phyloP scores from a whole-genome alignment of 2,113 vertebrate species.

The Lampris incognitus region DNA sequence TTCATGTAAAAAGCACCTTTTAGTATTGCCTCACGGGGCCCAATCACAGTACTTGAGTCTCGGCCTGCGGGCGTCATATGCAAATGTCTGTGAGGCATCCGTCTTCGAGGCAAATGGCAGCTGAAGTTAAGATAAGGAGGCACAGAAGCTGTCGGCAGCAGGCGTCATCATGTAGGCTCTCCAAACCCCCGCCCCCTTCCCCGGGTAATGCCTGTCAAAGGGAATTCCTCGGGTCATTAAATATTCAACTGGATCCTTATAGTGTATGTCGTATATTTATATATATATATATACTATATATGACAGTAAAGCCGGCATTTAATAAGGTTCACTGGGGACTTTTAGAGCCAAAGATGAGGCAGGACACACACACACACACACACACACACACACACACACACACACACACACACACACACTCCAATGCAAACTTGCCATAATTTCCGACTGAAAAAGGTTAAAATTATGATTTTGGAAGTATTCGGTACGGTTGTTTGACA shows the following conservation, averaged over 20 bases:
- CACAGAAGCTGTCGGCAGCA: slow-evolving; percentile 62
- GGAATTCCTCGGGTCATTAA: slow-evolving; percentile 76
- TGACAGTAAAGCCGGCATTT: slow-evolving; percentile 22
- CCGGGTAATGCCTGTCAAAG: slow-evolving; percentile 67
- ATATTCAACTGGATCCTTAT: slow-evolving; percentile 70
- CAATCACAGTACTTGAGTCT: slow-evolving; percentile 51
- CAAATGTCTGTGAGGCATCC: slow-evolving; percentile 61
- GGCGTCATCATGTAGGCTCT: slow-evolving; percentile 54
- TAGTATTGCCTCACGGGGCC: slow-evolving; percentile 53
- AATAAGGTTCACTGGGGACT: not conserved
- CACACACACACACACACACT: not conserved
- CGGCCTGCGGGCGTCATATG: slow-evolving; percentile 58
- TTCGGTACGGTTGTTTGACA: not conserved
- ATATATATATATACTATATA: slow-evolving; percentile 17
- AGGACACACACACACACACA: not conserved
- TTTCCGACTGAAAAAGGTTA: not conserved
- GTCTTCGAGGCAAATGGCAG: slow-evolving; percentile 71
- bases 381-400: not conserved
- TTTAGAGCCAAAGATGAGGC: not conserved
- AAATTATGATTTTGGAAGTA: no score
- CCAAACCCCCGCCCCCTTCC: slow-evolving; percentile 53
- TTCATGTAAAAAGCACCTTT: slow-evolving; percentile 26
- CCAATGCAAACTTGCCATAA: slow-evolving; percentile 6
- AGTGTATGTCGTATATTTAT: slow-evolving; percentile 34
- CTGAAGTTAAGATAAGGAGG: slow-evolving; percentile 76